Conservation (phyloP, 2,797 vertebrate species). For the Tangara arthus region DNA sequence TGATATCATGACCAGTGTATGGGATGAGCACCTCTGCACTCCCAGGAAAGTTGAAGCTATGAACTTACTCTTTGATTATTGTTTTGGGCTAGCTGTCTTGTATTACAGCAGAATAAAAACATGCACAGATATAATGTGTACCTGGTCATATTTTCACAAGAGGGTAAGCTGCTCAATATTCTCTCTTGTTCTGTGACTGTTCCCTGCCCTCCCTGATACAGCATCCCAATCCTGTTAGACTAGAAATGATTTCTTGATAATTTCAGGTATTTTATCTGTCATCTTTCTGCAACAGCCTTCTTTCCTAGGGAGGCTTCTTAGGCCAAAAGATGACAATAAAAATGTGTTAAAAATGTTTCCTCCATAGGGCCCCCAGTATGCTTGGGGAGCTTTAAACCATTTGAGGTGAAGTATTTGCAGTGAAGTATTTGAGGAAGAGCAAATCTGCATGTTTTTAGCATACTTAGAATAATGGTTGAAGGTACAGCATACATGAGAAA, state of each 20-base stretch:
- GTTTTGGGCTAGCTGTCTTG: background rate
- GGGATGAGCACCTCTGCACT: background rate
- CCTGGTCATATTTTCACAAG: background rate
- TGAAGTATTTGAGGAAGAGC: background rate
- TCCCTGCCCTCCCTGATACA: background rate
- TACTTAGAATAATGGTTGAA: background rate
- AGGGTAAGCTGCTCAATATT: background rate
- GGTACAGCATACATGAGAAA: background rate
- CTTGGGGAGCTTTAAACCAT: background rate
- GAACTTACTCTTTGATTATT: background rate
- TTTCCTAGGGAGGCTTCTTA: background rate
- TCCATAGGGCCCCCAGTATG: background rate
- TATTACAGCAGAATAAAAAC: background rate
- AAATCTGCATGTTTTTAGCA: background rate
- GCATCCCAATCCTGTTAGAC: background rate
- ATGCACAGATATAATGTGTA: background rate
- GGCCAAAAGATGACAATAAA: background rate
- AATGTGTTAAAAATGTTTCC: background rate
- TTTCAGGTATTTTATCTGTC: background rate
- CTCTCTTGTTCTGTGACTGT: background rate
- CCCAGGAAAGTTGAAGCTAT: background rate
- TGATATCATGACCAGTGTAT: fast-evolving
- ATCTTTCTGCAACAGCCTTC: background rate
- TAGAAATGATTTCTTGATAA: background rate
- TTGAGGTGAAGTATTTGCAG: background rate